These are phyloP conservation scores for Molossus molossus DNA, from an alignment of 2,797 vertebrate genomes.

Conservation along the genomic window DNA sequence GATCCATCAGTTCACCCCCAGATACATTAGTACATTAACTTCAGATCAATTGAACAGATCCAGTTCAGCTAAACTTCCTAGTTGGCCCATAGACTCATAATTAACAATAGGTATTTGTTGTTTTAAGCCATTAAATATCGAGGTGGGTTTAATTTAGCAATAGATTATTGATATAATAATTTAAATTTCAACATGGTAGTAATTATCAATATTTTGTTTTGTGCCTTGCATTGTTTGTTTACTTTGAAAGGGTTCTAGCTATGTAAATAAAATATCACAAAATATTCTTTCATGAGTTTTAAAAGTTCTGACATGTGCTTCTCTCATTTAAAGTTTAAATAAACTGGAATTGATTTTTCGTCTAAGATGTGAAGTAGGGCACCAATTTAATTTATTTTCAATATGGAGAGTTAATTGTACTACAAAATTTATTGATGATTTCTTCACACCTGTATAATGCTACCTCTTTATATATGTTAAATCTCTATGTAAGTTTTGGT, in stretches of 20 bases:
- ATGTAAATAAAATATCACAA: background rate
- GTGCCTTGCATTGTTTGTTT: background rate
- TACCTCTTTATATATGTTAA: background rate
- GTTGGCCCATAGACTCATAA: background rate
- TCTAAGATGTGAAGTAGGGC: background rate
- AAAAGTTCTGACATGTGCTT: background rate
- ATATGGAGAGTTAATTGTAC: background rate
- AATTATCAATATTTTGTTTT: background rate
- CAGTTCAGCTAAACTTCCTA: background rate
- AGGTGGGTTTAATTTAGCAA: background rate
- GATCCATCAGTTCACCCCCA: background rate
- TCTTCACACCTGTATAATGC: background rate
- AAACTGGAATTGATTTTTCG: background rate
- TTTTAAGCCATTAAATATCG: background rate
- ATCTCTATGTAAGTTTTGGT: background rate
- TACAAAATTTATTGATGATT: background rate
- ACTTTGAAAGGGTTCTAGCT: background rate
- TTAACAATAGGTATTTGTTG: background rate
- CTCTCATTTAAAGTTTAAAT: background rate
- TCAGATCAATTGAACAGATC: background rate
- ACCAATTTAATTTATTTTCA: conserved; percentile 6
- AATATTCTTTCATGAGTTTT: background rate
- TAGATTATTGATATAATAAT: background rate
- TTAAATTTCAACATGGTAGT: background rate
- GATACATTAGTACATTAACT: background rate